Conservation (phyloP, 1,140 invertebrate genomes). For the Microplitis demolitor region DNA sequence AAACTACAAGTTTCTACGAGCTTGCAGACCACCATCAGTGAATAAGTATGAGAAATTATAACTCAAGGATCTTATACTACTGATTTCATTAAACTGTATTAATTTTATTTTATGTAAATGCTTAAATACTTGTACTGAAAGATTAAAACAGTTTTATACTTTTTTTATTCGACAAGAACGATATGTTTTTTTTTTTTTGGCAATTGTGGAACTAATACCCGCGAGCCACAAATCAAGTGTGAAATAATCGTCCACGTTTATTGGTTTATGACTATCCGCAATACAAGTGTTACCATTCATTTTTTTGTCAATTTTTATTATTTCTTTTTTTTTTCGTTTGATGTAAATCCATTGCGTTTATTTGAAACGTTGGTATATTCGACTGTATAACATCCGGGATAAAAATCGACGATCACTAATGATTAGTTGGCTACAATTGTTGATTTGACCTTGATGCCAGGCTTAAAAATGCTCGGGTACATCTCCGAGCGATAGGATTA, state of each 20-base stretch:
- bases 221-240: slow-evolving; percentile 32
- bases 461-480: no score
- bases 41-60: not conserved
- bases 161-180: not conserved
- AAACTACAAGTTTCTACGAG: slow-evolving; percentile 37
- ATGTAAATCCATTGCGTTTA: slow-evolving; percentile 21
- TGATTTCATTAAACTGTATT: not conserved
- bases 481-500: no score
- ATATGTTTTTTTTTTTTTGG: slow-evolving; percentile 33
- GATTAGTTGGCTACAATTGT: slow-evolving; percentile 16
- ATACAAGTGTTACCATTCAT: not conserved
- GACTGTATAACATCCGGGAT: not conserved
- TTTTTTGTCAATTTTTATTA: not conserved
- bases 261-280: slow-evolving; percentile 33
- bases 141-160: not conserved
- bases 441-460: not conserved
- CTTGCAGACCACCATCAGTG: not conserved
- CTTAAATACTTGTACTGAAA: not conserved
- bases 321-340: not conserved
- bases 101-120: not conserved
- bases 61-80: not conserved
- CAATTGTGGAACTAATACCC: slow-evolving; percentile 34
- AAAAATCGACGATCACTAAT: slow-evolving; percentile 22
- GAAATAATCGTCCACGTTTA: slow-evolving; percentile 36
- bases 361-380: slow-evolving; percentile 5